phyloP scores from a whole-genome alignment of 2,797 vertebrate genomes.

The Trematomus bernacchii region DNA sequence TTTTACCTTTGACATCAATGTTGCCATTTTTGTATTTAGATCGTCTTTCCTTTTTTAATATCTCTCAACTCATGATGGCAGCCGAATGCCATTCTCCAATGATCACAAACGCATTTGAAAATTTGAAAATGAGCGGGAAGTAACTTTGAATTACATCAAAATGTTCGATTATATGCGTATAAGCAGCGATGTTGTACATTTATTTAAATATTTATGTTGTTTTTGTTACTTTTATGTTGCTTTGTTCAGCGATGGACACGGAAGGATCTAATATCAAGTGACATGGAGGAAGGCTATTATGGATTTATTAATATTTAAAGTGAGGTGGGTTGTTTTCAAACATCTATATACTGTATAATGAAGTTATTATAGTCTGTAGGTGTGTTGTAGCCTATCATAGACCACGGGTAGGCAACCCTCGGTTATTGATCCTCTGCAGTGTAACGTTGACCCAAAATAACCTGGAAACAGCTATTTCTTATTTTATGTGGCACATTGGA shows the following conservation, averaged over 20 bases:
- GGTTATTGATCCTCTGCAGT: too few species aligned
- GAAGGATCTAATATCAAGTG: conserved; percentile 3
- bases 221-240: neutral
- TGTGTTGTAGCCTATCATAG: neutral
- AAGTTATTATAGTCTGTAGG: neutral
- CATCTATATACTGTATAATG: neutral
- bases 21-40: too few species aligned
- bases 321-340: conserved; percentile 19
- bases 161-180: conserved; percentile 14
- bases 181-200: neutral
- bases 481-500: too few species aligned
- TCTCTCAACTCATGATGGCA: neutral
- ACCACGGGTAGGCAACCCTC: too few species aligned
- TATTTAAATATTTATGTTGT: neutral
- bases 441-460: too few species aligned
- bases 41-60: too few species aligned
- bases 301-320: conserved; percentile 17
- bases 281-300: conserved; percentile 28
- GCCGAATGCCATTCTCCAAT: too few species aligned
- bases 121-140: conserved; percentile 85
- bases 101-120: neutral
- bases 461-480: too few species aligned
- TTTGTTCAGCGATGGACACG: neutral
- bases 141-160: conserved; percentile 57
- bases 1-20: too few species aligned